Conservation (phyloP, 2,888 invertebrate species). For the Lobophora halterata region DNA sequence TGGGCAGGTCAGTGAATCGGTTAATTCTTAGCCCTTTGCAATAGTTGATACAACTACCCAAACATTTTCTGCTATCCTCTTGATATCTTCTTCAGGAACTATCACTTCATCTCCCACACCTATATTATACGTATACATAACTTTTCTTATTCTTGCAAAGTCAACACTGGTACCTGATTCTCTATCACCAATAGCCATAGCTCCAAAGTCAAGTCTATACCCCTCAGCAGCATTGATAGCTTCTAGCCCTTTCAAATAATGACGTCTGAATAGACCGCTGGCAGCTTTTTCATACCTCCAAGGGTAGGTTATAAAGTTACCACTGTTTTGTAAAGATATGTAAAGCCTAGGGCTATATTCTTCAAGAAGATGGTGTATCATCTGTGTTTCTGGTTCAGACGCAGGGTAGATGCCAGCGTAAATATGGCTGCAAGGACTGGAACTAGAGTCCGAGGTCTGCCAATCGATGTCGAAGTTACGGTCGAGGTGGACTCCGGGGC, state of each 20-base stretch:
- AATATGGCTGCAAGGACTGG: conserved; percentile 81
- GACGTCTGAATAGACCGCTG: conserved; percentile 58
- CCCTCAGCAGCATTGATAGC: conserved; percentile 46
- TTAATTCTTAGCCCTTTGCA: conserved; percentile 29
- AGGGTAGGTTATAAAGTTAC: conserved; percentile 84
- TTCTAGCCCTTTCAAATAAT: conserved; percentile 52
- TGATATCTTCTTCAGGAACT: conserved; percentile 53
- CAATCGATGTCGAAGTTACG: conserved; percentile 88
- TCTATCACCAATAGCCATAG: conserved; percentile 51
- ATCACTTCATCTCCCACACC: conserved; percentile 46
- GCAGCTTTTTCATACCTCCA: conserved; percentile 82
- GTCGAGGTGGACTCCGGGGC: conserved; percentile 87
- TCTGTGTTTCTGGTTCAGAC: conserved; percentile 84
- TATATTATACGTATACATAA: conserved; percentile 55
- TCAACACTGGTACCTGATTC: conserved; percentile 63
- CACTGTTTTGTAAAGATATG: conserved; percentile 88
- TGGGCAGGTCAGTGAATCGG: too few species aligned
- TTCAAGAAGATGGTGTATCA: conserved; percentile 79
- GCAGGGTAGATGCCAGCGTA: conserved; percentile 82
- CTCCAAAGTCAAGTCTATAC: conserved; percentile 51
- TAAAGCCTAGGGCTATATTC: conserved; percentile 80
- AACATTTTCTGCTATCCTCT: conserved; percentile 48
- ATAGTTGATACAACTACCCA: conserved; percentile 57
- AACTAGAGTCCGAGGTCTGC: conserved; percentile 81
- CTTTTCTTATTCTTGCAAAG: conserved; percentile 46